Percentiles rank a stretch among this genome's conserved stretches.
Evolutionary conservation across 2,888 invertebrate species (phyloP).

Genomic region (Chalcis sispes): DNA sequence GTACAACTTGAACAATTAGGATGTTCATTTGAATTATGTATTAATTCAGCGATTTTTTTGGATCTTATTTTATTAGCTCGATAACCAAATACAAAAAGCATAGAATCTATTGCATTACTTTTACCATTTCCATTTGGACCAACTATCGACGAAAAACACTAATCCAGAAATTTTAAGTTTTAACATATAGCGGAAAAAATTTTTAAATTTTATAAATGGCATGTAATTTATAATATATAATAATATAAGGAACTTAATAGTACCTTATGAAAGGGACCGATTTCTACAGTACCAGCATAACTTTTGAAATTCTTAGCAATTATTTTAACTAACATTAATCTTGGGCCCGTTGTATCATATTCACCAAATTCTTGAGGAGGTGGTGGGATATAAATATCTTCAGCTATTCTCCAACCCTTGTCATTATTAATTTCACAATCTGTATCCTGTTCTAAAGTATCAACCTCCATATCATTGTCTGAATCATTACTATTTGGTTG

Average conservation of each 20-base stretch:
- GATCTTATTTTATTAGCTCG: constrained; percentile 96
- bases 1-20: constrained; percentile 87
- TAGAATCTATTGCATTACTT: constrained; percentile 98
- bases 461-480: constrained; percentile 59
- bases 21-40: constrained; percentile 92
- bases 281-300: constrained; percentile 87
- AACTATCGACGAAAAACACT: constrained; percentile 97
- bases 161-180: constrained; percentile 69
- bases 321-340: constrained; percentile 93
- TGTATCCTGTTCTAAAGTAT: constrained; percentile 31
- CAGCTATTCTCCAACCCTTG: constrained; percentile 85
- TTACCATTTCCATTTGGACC: constrained; percentile 99
- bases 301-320: constrained; percentile 97
- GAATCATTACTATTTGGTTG: constrained; percentile 47
- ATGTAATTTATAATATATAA: neutral
- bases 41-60: constrained; percentile 93
- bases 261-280: constrained; percentile 98
- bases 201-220: neutral
- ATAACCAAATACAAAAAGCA: constrained; percentile 99
- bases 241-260: constrained; percentile 36
- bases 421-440: constrained; percentile 73
- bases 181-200: neutral
- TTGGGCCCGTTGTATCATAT: constrained; percentile 85
- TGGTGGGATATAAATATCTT: constrained; percentile 89
- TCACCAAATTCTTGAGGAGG: constrained; percentile 83